These are phyloP conservation scores for Dipodomys stephensi DNA, from an alignment of 2,113 vertebrate genomes.

Conservation along the genomic window DNA sequence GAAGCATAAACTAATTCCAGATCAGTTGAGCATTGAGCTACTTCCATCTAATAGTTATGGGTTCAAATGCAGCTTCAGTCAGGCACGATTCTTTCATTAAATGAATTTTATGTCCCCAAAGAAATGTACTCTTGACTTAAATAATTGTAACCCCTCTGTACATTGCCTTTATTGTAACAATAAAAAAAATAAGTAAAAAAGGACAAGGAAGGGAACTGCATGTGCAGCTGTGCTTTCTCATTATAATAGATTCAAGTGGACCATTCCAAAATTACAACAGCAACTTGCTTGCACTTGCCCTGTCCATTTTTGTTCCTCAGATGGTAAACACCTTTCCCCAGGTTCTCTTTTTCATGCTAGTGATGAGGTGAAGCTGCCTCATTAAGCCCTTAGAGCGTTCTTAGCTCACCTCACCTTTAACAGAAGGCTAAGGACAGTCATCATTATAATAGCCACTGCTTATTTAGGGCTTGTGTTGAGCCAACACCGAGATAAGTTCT, in stretches of 20 bases:
- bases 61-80: background rate
- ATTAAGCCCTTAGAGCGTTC: background rate
- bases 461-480: constrained; percentile 18
- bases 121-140: no score
- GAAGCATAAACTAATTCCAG: background rate
- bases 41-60: background rate
- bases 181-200: no score
- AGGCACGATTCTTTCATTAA: background rate
- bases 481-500: constrained; percentile 14
- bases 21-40: background rate
- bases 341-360: background rate
- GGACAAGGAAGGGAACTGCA: no score
- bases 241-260: background rate
- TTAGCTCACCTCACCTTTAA: constrained; percentile 7
- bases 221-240: no score
- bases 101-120: background rate
- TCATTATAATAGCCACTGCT: constrained; percentile 12
- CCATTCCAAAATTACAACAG: background rate
- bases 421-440: constrained; percentile 2
- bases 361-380: background rate
- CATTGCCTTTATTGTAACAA: no score
- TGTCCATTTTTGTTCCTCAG: background rate
- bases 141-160: no score
- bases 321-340: background rate
- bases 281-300: background rate